Conservation (phyloP, 2,113 vertebrate genomes). For the Platanista minor region DNA sequence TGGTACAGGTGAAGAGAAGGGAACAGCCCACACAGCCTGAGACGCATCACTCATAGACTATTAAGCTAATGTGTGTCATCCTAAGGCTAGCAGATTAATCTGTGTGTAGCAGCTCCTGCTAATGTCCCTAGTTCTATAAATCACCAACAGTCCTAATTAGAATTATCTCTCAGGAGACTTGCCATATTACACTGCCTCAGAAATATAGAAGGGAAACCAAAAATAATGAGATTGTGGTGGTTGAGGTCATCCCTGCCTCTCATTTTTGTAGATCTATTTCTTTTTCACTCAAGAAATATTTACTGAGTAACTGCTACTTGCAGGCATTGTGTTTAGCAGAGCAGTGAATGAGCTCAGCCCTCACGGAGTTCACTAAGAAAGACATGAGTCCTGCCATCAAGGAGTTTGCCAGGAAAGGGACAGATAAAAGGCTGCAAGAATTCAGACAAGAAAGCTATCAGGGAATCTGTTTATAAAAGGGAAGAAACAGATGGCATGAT, state of each 20-base stretch:
- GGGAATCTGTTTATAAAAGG: background rate
- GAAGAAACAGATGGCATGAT: background rate
- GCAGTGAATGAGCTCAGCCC: background rate
- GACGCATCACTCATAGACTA: slow-evolving; percentile 44
- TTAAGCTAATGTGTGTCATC: slow-evolving; percentile 47
- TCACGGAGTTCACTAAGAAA: background rate
- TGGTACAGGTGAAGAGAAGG: background rate
- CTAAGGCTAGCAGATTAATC: slow-evolving; percentile 60
- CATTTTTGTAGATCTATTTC: background rate
- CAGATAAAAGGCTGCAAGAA: background rate
- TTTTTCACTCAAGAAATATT: background rate
- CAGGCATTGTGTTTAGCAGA: background rate
- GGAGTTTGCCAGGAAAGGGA: background rate
- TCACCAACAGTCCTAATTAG: slow-evolving; percentile 59
- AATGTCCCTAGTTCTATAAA: slow-evolving; percentile 36
- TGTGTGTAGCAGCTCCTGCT: slow-evolving; percentile 46
- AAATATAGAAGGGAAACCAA: background rate
- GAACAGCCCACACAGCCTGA: background rate
- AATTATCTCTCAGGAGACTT: slow-evolving; percentile 24
- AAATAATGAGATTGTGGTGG: background rate
- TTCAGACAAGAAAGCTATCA: background rate
- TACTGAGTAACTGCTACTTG: background rate
- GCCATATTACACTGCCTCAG: background rate
- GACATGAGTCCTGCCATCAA: background rate
- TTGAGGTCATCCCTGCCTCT: background rate